Evolutionary conservation across 2,888 invertebrate species (phyloP), one percentile per base, ranked within the genome.

Genomic region (Tachina lurida): DNA sequence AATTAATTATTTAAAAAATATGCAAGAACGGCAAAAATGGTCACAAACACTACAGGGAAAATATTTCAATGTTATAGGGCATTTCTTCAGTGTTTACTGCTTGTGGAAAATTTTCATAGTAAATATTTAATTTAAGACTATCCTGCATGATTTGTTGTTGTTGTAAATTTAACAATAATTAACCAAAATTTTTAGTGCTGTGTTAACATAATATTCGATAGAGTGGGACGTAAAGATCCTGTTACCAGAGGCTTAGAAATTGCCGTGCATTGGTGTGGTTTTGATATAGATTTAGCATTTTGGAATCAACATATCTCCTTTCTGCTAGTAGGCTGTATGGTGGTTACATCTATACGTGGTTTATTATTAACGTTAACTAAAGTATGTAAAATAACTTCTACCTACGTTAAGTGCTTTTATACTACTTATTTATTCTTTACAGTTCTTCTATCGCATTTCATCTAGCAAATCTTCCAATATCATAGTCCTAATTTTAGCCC

Each of bases 281-380:
- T 98, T 89, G 95, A 97, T 90, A 97, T 99, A 89, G 99, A 99
- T 93, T 97, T 99, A n/a, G 95, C 96, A 19, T 99, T 99, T 93
- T 99, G 99, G 99, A 99, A 98, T 1, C 99, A 99, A 91, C 98
- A 99, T 91, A 97, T 99, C 65, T 99, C 99, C 0, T 99, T 99
- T 93, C 95, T 98, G 89, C 94, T 99, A 0, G 96, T 99, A 7
- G 99, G 99, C 0, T 98, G 99, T 89, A 99, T 99, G 87, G 99
- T 99, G 1, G 96, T 99, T 3, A 99, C 99, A 0, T 99, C 99
- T 12, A 99, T 99, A 70, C 93, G 99, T 87, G 99, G 99, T 7
- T 94, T 99, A 65, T 94, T 99, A 77, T 95, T 99, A 7, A 99
- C 99, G 0, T 94, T 99, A 58, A 99, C 99, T 13, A 99, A 99